Conservation (phyloP, 2,797 vertebrate species). For the Chloroceryle inda region DNA sequence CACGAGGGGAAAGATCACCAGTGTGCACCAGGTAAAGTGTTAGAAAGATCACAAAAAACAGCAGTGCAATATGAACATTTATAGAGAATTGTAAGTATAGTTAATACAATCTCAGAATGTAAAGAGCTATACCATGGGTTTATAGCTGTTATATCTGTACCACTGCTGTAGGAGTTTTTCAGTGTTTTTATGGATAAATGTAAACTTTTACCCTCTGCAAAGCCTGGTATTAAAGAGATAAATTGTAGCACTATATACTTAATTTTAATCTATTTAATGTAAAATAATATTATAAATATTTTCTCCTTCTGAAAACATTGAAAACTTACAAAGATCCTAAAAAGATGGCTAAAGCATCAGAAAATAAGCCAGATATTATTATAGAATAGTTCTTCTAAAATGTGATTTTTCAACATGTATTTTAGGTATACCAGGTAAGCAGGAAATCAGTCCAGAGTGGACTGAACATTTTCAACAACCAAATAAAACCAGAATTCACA, state of each 20-base stretch:
- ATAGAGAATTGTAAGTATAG: neutral
- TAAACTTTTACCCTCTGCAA: neutral
- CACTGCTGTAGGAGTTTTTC: neutral
- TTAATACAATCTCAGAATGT: neutral
- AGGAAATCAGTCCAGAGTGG: neutral
- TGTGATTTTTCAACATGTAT: neutral
- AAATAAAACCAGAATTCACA: neutral
- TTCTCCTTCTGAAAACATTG: neutral
- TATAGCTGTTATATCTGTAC: neutral
- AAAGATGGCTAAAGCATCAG: neutral
- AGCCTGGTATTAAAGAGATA: neutral
- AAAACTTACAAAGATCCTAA: neutral
- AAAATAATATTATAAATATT: neutral
- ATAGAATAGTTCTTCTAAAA: neutral
- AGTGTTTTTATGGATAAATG: neutral
- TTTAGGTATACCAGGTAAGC: neutral
- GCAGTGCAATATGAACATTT: neutral
- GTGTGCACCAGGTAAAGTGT: neutral
- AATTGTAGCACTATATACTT: neutral
- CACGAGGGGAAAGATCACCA: neutral
- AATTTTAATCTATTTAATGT: neutral
- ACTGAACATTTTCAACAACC: neutral
- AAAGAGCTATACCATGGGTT: neutral
- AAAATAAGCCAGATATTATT: neutral
- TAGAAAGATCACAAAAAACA: neutral